Conservation (phyloP, 53 echinoderm and acorn worm species). For the Antedon mediterranea region DNA sequence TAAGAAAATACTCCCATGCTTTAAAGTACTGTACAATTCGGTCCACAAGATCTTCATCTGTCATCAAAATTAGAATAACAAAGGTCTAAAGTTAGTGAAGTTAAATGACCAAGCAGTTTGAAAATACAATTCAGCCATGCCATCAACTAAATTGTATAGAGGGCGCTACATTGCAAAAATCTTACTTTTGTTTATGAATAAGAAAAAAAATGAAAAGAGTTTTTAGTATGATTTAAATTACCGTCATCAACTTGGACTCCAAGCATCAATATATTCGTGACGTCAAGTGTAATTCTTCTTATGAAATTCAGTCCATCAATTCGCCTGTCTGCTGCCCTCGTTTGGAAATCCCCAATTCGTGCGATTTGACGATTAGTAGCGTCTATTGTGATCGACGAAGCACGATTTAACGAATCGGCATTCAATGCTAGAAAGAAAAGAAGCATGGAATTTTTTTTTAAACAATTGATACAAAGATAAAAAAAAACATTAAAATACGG, state of each 20-base stretch:
- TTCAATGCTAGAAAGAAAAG: background rate
- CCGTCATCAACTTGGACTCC: background rate
- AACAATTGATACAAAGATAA: too few relatives aligned
- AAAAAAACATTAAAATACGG: too few relatives aligned
- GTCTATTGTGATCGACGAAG: background rate
- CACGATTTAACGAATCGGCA: background rate
- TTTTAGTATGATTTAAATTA: background rate
- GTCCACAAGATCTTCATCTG: background rate
- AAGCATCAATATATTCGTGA: background rate
- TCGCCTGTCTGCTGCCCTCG: background rate
- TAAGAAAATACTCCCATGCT: background rate
- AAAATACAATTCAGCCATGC: too few relatives aligned
- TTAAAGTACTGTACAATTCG: background rate
- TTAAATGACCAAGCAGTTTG: too few relatives aligned
- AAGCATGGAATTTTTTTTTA: too few relatives aligned
- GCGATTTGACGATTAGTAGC: background rate
- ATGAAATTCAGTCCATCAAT: background rate
- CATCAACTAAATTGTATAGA: too few relatives aligned
- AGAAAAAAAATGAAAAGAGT: too few relatives aligned
- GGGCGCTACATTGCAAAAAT: too few relatives aligned
- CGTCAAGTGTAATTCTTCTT: background rate
- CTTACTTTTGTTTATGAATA: too few relatives aligned
- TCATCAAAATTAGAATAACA: too few relatives aligned
- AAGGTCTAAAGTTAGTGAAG: too few relatives aligned
- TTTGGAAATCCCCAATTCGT: background rate